A percentile compares a stretch with the other conserved stretches of the same genome.
phyloP scores from a whole-genome alignment of 2,888 invertebrate genomes.

The Microctonus brassicae region DNA sequence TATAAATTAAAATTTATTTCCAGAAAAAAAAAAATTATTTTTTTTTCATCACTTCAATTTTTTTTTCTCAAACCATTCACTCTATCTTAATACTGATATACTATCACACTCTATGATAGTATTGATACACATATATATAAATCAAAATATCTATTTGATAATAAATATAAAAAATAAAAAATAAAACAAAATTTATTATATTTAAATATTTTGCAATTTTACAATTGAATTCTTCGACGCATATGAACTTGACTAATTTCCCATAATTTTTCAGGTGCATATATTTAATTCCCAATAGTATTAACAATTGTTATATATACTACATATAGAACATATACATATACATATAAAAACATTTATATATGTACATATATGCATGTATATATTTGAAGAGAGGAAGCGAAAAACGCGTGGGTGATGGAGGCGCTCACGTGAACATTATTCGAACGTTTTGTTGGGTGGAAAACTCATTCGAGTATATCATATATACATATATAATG shows the following conservation, averaged over 20 bases:
- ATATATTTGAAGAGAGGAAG: slow-evolving; percentile 5
- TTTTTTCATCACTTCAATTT: no score
- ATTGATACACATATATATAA: no score
- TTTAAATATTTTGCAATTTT: background rate
- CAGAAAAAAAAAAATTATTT: no score
- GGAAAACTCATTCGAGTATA: slow-evolving; percentile 17
- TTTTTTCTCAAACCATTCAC: no score
- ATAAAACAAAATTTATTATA: background rate
- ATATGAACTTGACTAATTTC: background rate
- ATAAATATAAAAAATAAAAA: no score
- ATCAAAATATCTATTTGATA: no score
- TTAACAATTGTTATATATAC: background rate
- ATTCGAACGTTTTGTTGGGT: slow-evolving; percentile 15
- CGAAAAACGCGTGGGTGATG: slow-evolving; percentile 8
- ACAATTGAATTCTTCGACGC: background rate
- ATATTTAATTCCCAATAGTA: background rate
- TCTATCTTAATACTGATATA: no score
- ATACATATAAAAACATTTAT: background rate
- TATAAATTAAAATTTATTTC: no score
- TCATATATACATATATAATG: background rate
- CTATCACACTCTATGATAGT: no score
- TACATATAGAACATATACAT: background rate
- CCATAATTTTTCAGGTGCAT: background rate
- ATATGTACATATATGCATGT: background rate
- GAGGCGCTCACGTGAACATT: slow-evolving; percentile 11